phyloP scores from a whole-genome alignment of 2,797 vertebrate genomes.

The Amniataba percoides region DNA sequence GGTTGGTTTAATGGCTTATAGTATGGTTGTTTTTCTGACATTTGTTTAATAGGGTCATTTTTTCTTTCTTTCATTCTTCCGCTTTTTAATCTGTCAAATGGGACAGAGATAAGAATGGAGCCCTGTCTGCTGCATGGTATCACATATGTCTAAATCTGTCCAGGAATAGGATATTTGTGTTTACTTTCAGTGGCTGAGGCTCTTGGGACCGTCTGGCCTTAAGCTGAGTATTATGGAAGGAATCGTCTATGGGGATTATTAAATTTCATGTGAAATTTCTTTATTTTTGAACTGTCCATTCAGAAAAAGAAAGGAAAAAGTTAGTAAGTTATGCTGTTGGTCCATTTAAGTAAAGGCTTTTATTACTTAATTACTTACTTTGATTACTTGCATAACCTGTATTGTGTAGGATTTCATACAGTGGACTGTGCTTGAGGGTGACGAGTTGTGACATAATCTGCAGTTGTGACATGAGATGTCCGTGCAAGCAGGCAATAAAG shows the following conservation, averaged over 20 bases:
- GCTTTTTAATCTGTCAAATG: constrained; percentile 57
- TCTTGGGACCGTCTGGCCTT: constrained; percentile 25
- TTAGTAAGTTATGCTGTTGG: background rate
- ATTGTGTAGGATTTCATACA: constrained; percentile 26
- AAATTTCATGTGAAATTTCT: constrained; percentile 32
- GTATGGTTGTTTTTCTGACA: constrained; percentile 12
- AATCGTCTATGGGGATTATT: constrained; percentile 48
- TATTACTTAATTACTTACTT: too few species aligned
- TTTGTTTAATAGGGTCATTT: constrained; percentile 32
- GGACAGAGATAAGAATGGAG: constrained; percentile 40
- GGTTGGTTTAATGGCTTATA: constrained; percentile 12
- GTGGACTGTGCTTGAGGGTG: constrained; percentile 9
- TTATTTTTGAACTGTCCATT: background rate
- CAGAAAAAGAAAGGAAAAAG: background rate
- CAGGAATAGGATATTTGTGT: constrained; percentile 48
- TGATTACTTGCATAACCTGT: background rate
- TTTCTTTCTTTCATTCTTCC: constrained; percentile 19
- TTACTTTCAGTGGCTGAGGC: constrained; percentile 23
- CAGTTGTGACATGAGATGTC: constrained; percentile 14
- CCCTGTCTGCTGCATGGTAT: constrained; percentile 43
- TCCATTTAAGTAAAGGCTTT: background rate
- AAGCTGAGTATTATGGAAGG: constrained; percentile 60
- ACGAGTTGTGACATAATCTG: constrained; percentile 52
- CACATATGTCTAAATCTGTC: constrained; percentile 58
- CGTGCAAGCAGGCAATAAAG: constrained; percentile 5